Conservation (phyloP, 2,113 vertebrate species). For the Upupa epops region DNA sequence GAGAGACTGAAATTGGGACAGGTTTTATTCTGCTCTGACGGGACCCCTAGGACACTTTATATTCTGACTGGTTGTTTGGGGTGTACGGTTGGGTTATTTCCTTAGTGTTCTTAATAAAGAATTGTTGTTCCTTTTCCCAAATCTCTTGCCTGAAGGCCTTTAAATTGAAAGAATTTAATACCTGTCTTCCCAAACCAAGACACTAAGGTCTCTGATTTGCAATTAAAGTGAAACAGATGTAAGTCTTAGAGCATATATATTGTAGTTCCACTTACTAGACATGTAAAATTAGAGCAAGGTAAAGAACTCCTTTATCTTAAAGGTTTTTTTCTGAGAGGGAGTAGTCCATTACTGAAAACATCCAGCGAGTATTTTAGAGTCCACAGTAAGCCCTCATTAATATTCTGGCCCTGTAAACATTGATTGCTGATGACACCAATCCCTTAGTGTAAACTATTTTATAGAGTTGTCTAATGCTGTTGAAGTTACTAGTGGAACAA, state of each 20-base stretch:
- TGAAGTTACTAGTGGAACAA: constrained; percentile 47
- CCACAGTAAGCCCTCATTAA: background rate
- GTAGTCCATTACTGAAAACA: background rate
- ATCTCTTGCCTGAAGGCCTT: too few species aligned
- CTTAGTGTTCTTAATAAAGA: too few species aligned
- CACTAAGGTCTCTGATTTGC: background rate
- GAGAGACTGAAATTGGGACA: too few species aligned
- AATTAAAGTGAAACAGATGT: background rate
- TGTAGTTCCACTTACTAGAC: background rate
- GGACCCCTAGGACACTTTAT: too few species aligned
- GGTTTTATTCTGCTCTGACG: too few species aligned
- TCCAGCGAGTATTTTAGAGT: background rate
- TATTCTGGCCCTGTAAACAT: background rate
- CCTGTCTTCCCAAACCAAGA: too few species aligned
- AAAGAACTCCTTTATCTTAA: background rate
- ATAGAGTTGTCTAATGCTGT: constrained; percentile 29
- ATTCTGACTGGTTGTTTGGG: too few species aligned
- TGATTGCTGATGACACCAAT: constrained; percentile 15
- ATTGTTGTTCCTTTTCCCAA: too few species aligned
- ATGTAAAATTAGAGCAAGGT: background rate
- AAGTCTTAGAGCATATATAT: background rate
- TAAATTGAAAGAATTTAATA: too few species aligned
- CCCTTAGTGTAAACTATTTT: constrained; percentile 18
- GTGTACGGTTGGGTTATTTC: too few species aligned
- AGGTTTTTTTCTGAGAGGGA: background rate